Evolutionary conservation across 2,113 vertebrate species (phyloP), one percentile per base, ranked within the genome.

Genomic region (Hemichromis elongatus): DNA sequence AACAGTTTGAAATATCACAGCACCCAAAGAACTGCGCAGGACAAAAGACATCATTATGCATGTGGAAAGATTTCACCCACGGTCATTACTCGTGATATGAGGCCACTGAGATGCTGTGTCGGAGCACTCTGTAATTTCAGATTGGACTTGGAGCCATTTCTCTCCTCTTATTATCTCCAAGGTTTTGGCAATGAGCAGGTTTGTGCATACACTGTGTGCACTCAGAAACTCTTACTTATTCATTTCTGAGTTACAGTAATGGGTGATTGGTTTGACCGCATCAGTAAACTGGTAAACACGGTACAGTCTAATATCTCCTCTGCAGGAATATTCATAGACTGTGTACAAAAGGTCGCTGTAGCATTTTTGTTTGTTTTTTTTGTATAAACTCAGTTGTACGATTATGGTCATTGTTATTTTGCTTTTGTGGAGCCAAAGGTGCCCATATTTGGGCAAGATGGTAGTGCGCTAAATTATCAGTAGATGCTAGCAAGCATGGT

Each of bases 1-100:
- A 94, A 92, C 94, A 90, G 84, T 86, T 80, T 84, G 88, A 88
- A 90, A 88, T 82, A 90, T 88, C 52, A 24, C 10, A 13, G 82
- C 28, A 77, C 55, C 86, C 70, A 1, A 57, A 85, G 66, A 37
- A 26, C 61, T 54, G 79, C 56, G 5, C 54, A 81, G 81, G 78
- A 92, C 88, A 86, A 86, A 90, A 92, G 79, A 63, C 79, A 86
- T 92, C 78, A 88, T 91, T 89, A 88, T 91, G 85, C 47, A 28
- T 56, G 81, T 83, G 82, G 75, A 83, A 24, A 79, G 68, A 81
- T 91, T 80, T 82, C 52, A 28, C 78, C 89, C 85, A 14, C 11
- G 50, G 85, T 85, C 86, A 63, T 94, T 88, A 87, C 86, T 91
- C 85, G 56, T 86, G 82, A 92, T 86, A 80, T 21, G 81, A 73